phyloP scores from a whole-genome alignment of 2,797 vertebrate genomes.

The Chelon labrosus region DNA sequence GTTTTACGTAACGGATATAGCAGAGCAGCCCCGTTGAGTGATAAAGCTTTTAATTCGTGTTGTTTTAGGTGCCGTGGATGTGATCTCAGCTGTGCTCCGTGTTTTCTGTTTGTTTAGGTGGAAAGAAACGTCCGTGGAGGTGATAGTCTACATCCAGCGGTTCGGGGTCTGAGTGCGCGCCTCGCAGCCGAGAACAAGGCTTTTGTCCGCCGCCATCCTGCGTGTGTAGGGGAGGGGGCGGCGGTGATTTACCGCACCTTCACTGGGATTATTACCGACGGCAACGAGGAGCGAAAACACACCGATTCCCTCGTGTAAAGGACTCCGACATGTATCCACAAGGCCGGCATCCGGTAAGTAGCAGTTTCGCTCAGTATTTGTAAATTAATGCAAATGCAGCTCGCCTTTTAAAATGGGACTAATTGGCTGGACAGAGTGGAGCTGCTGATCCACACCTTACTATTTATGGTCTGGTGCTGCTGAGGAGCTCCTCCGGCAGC shows the following conservation, averaged over 20 bases:
- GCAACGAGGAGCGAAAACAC: conserved; percentile 44
- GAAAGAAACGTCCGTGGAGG: conserved; percentile 60
- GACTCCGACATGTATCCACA: conserved; percentile 92
- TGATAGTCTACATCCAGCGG: conserved; percentile 50
- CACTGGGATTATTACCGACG: conserved; percentile 71
- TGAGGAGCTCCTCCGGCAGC: conserved; percentile 30
- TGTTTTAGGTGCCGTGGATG: conserved; percentile 13
- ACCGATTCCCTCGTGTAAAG: conserved; percentile 69
- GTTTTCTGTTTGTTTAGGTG: conserved; percentile 67
- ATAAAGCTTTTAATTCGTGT: conserved; percentile 15
- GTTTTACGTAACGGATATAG: background rate
- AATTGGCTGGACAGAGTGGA: conserved; percentile 64
- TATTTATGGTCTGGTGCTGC: conserved; percentile 65
- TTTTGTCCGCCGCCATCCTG: conserved; percentile 84
- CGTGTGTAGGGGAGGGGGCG: conserved; percentile 74
- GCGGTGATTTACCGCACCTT: conserved; percentile 81
- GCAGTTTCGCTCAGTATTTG: conserved; percentile 58
- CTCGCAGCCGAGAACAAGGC: conserved; percentile 70
- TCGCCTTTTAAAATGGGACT: conserved; percentile 51
- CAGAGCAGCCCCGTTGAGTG: conserved; percentile 19
- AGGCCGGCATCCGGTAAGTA: conserved; percentile 96
- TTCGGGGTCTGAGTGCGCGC: conserved; percentile 62
- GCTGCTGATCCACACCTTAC: conserved; percentile 73
- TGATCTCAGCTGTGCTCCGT: conserved; percentile 42
- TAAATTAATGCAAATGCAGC: conserved; percentile 64